Evolutionary conservation across 2,888 invertebrate species (phyloP).

Genomic region (Ctenicera cuprea): DNA sequence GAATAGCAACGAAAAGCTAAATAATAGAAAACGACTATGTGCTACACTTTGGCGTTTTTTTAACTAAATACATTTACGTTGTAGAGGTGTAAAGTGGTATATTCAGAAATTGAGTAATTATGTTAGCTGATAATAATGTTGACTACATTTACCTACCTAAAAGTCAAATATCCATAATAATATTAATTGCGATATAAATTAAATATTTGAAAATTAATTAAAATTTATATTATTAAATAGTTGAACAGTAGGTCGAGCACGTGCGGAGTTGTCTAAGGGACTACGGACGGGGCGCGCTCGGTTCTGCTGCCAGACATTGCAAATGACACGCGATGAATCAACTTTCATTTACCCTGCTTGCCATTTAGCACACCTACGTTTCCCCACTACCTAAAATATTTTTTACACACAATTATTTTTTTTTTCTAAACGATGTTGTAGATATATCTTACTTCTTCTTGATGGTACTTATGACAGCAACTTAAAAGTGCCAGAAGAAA

Average conservation of each 20-base stretch:
- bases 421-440: too few relatives aligned
- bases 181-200: neutral
- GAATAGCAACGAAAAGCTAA: too few relatives aligned
- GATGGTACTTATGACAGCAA: too few relatives aligned
- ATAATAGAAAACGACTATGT: too few relatives aligned
- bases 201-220: neutral
- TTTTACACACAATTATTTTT: neutral
- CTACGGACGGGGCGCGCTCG: constrained; percentile 46
- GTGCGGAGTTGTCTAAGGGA: constrained; percentile 48
- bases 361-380: constrained; percentile 49
- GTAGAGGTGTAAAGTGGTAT: too few relatives aligned
- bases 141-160: too few relatives aligned
- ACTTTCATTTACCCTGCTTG: constrained; percentile 50
- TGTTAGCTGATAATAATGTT: too few relatives aligned
- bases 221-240: neutral
- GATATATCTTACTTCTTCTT: too few relatives aligned
- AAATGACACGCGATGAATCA: constrained; percentile 55
- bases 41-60: too few relatives aligned
- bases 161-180: neutral
- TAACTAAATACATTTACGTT: too few relatives aligned
- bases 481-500: too few relatives aligned
- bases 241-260: constrained; percentile 49
- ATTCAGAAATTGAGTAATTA: too few relatives aligned
- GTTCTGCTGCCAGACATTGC: constrained; percentile 49
- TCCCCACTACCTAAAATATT: constrained; percentile 33